Evolutionary conservation across 92 coral and sea anemone species (phyloP).

Genomic region (Heliopora coerulea): DNA sequence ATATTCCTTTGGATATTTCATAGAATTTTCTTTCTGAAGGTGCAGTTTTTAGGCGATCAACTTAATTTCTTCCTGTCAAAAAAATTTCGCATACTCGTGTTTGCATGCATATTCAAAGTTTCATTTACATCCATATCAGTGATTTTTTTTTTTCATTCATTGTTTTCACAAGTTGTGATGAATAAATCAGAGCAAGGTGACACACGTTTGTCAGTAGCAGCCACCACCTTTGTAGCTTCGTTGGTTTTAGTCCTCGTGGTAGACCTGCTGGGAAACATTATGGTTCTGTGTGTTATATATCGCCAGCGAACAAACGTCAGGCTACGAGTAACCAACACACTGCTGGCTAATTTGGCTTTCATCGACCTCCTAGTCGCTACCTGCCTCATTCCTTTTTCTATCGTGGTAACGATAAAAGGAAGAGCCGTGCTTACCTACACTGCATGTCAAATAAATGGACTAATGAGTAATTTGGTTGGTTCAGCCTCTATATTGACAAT

Average conservation of each 20-base stretch:
- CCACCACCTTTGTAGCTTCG: constrained; percentile 29
- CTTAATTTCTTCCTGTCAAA: too few relatives aligned
- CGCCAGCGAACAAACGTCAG: constrained; percentile 71
- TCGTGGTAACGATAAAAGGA: constrained; percentile 44
- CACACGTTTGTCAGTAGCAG: constrained; percentile 30
- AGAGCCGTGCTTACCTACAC: constrained; percentile 63
- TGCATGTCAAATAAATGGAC: constrained; percentile 80
- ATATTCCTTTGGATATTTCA: too few relatives aligned
- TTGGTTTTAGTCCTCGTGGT: constrained; percentile 58
- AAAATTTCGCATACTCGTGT: too few relatives aligned
- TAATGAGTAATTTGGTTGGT: constrained; percentile 80
- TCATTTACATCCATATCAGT: too few relatives aligned
- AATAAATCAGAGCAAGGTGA: background rate
- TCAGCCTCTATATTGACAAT: constrained; percentile 81
- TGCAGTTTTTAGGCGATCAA: too few relatives aligned
- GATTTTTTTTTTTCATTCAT: too few relatives aligned
- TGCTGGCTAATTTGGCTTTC: constrained; percentile 81
- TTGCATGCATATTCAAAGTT: too few relatives aligned
- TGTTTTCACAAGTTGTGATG: background rate
- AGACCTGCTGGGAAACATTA: constrained; percentile 63
- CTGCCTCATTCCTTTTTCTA: constrained; percentile 71
- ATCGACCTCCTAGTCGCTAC: constrained; percentile 72
- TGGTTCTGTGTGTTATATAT: constrained; percentile 71
- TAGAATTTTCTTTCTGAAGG: too few relatives aligned
- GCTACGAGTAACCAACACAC: constrained; percentile 76